Evolutionary conservation across 2,797 vertebrate genomes (phyloP).

Genomic region (Pygocentrus nattereri): DNA sequence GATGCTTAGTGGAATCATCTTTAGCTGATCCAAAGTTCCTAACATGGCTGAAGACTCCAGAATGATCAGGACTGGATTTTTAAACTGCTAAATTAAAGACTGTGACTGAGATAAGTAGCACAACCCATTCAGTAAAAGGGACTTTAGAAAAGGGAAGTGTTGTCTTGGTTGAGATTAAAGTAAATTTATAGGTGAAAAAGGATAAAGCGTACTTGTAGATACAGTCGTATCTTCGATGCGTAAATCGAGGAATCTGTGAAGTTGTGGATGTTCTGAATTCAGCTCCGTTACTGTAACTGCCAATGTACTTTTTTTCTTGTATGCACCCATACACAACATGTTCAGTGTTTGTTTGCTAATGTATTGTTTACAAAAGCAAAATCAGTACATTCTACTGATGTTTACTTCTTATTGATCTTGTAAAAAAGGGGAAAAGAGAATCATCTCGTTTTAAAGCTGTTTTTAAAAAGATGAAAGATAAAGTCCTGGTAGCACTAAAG

Average conservation of each 20-base stretch:
- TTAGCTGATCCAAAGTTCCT: no score
- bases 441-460: constrained; percentile 72
- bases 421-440: constrained; percentile 56
- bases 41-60: no score
- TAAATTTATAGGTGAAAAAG: background rate
- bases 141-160: background rate
- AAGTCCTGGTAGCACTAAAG: constrained; percentile 70
- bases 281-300: constrained; percentile 77
- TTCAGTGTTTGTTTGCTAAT: constrained; percentile 74
- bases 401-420: constrained; percentile 71
- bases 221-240: background rate
- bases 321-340: constrained; percentile 68
- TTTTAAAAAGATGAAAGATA: constrained; percentile 77
- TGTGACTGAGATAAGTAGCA: background rate
- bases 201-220: background rate
- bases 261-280: constrained; percentile 68
- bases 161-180: background rate
- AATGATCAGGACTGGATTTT: no score
- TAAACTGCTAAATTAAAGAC: background rate
- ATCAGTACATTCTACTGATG: constrained; percentile 69
- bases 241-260: constrained; percentile 31
- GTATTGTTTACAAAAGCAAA: constrained; percentile 75
- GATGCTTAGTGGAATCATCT: background rate
- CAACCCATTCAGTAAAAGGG: background rate
- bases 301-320: constrained; percentile 73